Percentiles rank a stretch among this genome's conserved stretches.
Conservation (phyloP, 2,797 vertebrate genomes). For the Phylloscopus collybita region DNA sequence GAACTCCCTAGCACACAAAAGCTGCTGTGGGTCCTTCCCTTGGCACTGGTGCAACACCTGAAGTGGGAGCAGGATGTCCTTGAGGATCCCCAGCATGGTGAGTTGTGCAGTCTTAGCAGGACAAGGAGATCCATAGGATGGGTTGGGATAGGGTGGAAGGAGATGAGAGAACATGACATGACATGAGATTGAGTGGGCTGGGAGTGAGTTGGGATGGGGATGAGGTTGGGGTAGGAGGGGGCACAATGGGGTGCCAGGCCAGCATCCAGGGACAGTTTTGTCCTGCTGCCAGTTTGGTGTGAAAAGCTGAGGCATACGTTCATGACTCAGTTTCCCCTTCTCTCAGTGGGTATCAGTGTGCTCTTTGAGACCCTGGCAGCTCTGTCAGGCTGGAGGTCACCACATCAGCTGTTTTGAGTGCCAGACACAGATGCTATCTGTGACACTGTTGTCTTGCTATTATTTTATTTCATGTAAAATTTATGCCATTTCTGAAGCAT, state of each 20-base stretch:
- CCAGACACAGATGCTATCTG: not conserved
- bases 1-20: not conserved
- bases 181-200: not conserved
- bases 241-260: not conserved
- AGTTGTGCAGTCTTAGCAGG: not conserved
- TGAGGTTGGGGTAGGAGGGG: not conserved
- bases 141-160: not conserved
- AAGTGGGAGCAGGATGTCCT: not conserved
- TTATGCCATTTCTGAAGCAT: not conserved
- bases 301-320: not conserved
- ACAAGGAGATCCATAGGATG: not conserved
- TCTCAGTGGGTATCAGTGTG: not conserved
- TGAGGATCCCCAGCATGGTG: not conserved
- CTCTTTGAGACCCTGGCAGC: not conserved
- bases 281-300: not conserved
- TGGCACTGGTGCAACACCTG: not conserved
- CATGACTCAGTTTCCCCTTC: not conserved
- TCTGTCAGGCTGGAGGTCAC: not conserved
- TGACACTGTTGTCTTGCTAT: not conserved
- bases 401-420: fast-evolving
- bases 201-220: too few species aligned
- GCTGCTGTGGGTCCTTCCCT: not conserved
- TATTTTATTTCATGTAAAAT: not conserved
- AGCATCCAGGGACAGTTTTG: not conserved
- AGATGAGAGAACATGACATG: not conserved